Conservation (phyloP, 2,113 vertebrate species). For the Diadophis punctatus region DNA sequence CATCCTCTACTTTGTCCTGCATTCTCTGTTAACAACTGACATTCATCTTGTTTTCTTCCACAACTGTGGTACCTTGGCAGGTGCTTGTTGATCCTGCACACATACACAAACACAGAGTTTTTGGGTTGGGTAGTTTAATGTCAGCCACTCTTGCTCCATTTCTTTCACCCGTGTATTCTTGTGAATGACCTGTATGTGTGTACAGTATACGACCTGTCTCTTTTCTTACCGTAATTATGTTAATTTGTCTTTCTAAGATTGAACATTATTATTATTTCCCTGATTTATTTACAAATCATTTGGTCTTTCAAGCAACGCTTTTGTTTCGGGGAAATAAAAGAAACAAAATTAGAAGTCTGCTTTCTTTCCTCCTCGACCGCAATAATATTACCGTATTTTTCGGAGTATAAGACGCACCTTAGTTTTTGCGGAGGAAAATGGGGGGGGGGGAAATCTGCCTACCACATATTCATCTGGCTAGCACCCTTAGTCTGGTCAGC, state of each 20-base stretch:
- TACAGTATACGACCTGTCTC: constrained; percentile 8
- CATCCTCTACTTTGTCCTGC: constrained; percentile 6
- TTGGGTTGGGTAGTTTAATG: constrained; percentile 35
- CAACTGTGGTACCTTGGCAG: constrained; percentile 29
- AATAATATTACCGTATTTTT: too few relatives aligned
- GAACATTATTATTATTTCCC: constrained; percentile 27
- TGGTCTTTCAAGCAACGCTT: constrained; percentile 20
- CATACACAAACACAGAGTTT: constrained; percentile 7
- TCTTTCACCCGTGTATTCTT: constrained; percentile 30
- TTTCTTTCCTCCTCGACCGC: background rate
- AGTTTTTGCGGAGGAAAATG: too few relatives aligned
- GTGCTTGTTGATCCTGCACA: constrained; percentile 21
- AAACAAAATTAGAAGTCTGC: constrained; percentile 23
- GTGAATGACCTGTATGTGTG: background rate
- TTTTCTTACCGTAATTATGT: constrained; percentile 12
- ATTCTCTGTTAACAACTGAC: constrained; percentile 25
- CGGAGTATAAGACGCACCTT: too few relatives aligned
- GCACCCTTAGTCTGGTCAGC: too few relatives aligned
- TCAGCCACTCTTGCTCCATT: constrained; percentile 23
- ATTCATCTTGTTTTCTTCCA: constrained; percentile 17
- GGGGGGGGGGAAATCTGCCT: too few relatives aligned
- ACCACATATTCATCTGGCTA: too few relatives aligned
- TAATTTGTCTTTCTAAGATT: constrained; percentile 45
- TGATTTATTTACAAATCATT: constrained; percentile 39
- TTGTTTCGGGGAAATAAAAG: constrained; percentile 36